phyloP scores from a whole-genome alignment of 2,888 invertebrate genomes.

The Aromia moschata region DNA sequence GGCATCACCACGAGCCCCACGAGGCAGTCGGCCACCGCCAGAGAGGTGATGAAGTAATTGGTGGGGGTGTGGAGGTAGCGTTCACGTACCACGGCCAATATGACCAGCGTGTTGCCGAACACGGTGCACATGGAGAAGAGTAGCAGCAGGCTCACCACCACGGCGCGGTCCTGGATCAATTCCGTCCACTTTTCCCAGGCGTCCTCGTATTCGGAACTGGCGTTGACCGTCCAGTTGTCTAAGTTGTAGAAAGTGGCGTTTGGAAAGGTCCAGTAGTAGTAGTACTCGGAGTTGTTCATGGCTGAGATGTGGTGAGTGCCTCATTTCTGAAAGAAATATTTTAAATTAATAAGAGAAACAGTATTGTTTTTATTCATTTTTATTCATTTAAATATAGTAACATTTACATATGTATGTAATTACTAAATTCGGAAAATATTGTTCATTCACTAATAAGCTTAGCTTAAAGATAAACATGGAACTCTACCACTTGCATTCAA shows the following conservation, averaged over 20 bases:
- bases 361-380: too few species aligned
- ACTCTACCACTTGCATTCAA: too few species aligned
- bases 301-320: slow-evolving; percentile 3
- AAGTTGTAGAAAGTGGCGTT: slow-evolving; percentile 37
- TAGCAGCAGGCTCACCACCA: slow-evolving; percentile 82
- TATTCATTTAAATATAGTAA: too few species aligned
- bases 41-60: slow-evolving; percentile 95
- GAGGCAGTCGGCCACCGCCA: slow-evolving; percentile 95
- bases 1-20: slow-evolving; percentile 99
- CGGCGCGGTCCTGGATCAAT: slow-evolving; percentile 75
- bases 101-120: slow-evolving; percentile 94
- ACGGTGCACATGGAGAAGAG: slow-evolving; percentile 92
- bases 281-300: slow-evolving; percentile 50
- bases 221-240: slow-evolving; percentile 54
- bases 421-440: too few species aligned
- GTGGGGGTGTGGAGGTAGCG: slow-evolving; percentile 96
- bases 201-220: slow-evolving; percentile 54
- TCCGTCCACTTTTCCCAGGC: slow-evolving; percentile 64
- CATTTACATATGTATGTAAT: too few species aligned
- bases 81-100: slow-evolving; percentile 91
- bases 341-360: neutral
- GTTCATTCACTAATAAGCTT: too few species aligned
- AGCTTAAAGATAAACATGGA: too few species aligned
- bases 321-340: slow-evolving; percentile 47
- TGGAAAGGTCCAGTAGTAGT: slow-evolving; percentile 36